Evolutionary conservation across 2,797 vertebrate genomes (phyloP), one percentile per base, ranked within the genome.

Genomic region (Sebastes steindachneri): DNA sequence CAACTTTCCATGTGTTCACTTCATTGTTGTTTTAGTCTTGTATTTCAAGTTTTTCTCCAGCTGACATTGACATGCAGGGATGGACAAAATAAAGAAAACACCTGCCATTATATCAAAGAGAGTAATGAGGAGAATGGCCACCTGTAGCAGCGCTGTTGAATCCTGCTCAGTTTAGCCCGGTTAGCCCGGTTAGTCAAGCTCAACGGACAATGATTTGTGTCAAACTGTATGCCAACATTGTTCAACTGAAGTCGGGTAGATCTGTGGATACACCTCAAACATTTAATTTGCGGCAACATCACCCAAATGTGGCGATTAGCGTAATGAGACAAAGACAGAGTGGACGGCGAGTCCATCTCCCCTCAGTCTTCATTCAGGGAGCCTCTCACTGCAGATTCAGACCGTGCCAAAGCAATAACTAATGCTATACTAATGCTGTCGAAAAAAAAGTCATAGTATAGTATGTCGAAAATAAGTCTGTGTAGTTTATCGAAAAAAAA

Each of bases 1-100:
- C 54, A 65, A 33, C 37, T 76, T 19, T 51, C 14, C 29, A 60
- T 33, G 31, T 59, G 54, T 63, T 69, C 63, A 25, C 31, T n/a
- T 23, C 5, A 10, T 63, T 83, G 31, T 75, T 75, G n/a, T 70
- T 75, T 73, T 57, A 23, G 41, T 72, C 3, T 48, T 71, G 25
- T 45, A 12, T 67, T 78, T 75, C 54, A 21, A 2, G 15, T 15
- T 41, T 41, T 23, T 11, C 3, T 57, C 25, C 8, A 19, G 5
- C 4, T 75, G 26, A 72, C 51, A 29, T 21, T 58, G 19, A 28
- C 12, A 48, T 58, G 15, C 7, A 59, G 29, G 11, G 55, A 4
- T 53, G 67, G 51, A 19, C 45, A 73, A 59, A 58, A 25, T 33
- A 67, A 53, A 65, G 14, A 5, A 68, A 74, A 79, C 48, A 53